phyloP scores from a whole-genome alignment of 2,797 vertebrate species.

The Stomatorhinus walkeri region DNA sequence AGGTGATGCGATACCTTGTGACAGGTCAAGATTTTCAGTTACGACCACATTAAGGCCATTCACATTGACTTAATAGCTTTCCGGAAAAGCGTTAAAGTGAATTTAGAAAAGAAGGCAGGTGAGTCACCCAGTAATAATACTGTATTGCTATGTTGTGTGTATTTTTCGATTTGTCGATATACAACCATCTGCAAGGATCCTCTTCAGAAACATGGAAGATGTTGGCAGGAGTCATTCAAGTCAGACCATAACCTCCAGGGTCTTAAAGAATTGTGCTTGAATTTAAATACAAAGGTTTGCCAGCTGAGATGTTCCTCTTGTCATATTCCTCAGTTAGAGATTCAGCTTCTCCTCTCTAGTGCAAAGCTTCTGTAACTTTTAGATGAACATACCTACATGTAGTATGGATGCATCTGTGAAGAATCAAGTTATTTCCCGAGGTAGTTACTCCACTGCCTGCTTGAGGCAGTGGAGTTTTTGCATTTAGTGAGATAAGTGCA shows the following conservation, averaged over 20 bases:
- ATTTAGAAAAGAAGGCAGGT: neutral
- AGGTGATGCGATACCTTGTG: neutral
- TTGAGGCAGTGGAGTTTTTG: neutral
- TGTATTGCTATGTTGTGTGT: neutral
- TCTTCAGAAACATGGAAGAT: neutral
- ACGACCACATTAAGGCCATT: neutral
- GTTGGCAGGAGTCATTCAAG: neutral
- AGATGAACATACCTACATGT: neutral
- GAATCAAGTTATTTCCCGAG: neutral
- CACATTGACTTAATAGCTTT: neutral
- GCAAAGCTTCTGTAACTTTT: neutral
- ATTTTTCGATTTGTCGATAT: neutral
- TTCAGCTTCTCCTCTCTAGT: constrained; percentile 14
- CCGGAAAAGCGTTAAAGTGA: neutral
- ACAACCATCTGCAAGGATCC: neutral
- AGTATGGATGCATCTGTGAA: neutral
- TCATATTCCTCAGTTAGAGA: neutral
- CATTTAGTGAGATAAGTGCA: neutral
- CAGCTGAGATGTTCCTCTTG: constrained; percentile 3
- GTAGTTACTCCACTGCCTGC: neutral
- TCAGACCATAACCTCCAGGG: neutral
- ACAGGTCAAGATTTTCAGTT: neutral
- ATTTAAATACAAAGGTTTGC: constrained; percentile 3
- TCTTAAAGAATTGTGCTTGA: neutral
- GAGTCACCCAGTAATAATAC: neutral